Evolutionary conservation across 2,888 invertebrate genomes (phyloP), one percentile per base, ranked within the genome.

Genomic region (Metopia argyrocephala): DNA sequence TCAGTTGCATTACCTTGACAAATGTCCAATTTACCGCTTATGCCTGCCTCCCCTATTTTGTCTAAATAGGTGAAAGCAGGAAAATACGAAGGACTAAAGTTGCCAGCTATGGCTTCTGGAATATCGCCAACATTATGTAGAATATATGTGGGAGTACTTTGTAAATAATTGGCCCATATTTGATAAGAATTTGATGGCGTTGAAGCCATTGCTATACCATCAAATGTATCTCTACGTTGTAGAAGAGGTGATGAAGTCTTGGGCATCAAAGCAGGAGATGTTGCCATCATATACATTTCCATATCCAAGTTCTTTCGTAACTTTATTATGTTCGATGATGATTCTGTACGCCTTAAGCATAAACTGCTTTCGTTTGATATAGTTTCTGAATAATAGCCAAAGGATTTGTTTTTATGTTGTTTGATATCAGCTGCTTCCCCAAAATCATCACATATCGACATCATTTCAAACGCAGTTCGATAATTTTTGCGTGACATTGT

Each of bases 271-370:
- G 84, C 82, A 25, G 80, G 85, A 1, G 87, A 83, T n/a, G 82
- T 84, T 52, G 85, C 85, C 86, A 89, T 87, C 89, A 89, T 89
- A 57, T 86, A 86, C 86, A 89, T 89, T 83, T 89, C 89, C 90
- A 89, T 89, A 80, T 89, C 86, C n/a, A 90, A 83, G 66, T 89
- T 85, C 48, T 66, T 79, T 21, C 61, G 31, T 2, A 69, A 12
- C n/a, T 70, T 70, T 27, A 61, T 62, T 5, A 18, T 25, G 25
- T n/a, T 65, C 73, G 5, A 18, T 7, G n/a, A 18, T 25, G 12
- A 31, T 5, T n/a, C 70, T 0, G 83, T 82, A n/a, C 71, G 71
- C 56, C 75, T 61, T 6, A 82, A 28, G 20, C 45, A 65, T 0
- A 48, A 68, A 20, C 62, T 20, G 54, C 57, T 73, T 18, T 46